These are phyloP conservation scores for Cepaea nemoralis DNA, from an alignment of 1,140 invertebrate species.

Conservation along the genomic window DNA sequence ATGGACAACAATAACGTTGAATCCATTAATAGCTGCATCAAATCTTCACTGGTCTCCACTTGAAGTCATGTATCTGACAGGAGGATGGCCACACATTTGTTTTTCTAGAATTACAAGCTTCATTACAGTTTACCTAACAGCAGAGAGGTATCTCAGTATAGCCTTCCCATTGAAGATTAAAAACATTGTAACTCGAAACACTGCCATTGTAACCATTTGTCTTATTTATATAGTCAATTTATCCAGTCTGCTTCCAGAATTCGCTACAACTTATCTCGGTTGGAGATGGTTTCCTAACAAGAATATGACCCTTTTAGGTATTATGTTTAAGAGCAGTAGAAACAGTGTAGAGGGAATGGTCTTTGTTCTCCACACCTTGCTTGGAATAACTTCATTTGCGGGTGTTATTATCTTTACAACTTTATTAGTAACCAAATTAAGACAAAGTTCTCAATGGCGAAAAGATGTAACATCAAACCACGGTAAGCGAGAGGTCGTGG, in stretches of 20 bases:
- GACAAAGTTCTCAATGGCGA: background rate
- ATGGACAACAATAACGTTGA: background rate
- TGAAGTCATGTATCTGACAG: background rate
- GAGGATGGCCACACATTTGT: conserved; percentile 15
- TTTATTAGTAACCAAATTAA: conserved; percentile 13
- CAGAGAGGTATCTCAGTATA: conserved; percentile 6
- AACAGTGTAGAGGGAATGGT: background rate
- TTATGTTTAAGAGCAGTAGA: background rate
- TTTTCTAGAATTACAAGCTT: background rate
- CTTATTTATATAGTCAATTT: background rate
- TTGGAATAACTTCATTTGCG: background rate
- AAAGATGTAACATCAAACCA: background rate
- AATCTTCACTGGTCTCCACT: background rate
- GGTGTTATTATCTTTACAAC: conserved; percentile 14
- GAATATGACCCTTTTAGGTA: background rate
- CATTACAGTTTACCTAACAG: background rate
- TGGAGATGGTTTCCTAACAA: background rate
- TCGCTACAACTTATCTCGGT: background rate
- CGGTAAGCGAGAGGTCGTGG: background rate
- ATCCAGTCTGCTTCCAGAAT: background rate
- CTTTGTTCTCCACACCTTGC: background rate
- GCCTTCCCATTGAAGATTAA: conserved; percentile 19
- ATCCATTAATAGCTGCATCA: background rate
- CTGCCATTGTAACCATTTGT: background rate
- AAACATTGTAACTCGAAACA: background rate